Percentiles rank a stretch among this genome's conserved stretches.
These are phyloP conservation scores for Lacerta bilineata DNA, from an alignment of 2,797 vertebrate species.

Conservation along the genomic window DNA sequence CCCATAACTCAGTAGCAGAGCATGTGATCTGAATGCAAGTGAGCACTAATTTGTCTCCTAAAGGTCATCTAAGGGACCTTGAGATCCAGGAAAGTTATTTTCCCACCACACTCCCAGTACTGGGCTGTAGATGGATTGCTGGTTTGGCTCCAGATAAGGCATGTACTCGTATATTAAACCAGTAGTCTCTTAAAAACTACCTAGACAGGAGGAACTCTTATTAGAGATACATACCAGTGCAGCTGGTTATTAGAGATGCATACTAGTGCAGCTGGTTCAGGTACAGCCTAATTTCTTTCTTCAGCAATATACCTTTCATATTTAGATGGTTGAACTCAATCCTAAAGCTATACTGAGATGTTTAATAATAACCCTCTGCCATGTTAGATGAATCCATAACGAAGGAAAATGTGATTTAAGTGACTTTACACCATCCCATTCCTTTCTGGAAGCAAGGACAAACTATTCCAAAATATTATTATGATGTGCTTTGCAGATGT, in stretches of 20 bases:
- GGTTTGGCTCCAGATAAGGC: background rate
- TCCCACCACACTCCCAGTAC: background rate
- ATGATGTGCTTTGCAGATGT: background rate
- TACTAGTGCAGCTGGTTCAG: background rate
- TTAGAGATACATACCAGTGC: background rate
- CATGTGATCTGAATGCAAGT: background rate
- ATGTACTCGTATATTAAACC: background rate
- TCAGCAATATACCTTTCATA: conserved; percentile 36
- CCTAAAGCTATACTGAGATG: background rate
- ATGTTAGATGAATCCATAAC: background rate
- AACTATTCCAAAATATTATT: background rate
- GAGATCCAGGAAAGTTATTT: background rate
- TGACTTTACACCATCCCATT: background rate
- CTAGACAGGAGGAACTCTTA: background rate
- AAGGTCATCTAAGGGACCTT: background rate
- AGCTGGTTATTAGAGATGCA: too few relatives aligned
- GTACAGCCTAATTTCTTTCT: background rate
- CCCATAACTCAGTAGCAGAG: background rate
- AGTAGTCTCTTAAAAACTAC: background rate
- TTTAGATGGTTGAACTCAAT: conserved; percentile 17
- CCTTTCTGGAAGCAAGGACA: background rate
- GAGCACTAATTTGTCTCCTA: background rate
- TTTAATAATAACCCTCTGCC: background rate
- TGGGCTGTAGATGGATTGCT: background rate
- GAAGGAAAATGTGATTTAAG: background rate